phyloP scores from a whole-genome alignment of 2,797 vertebrate genomes.

The Kryptolebias ocellatus region DNA sequence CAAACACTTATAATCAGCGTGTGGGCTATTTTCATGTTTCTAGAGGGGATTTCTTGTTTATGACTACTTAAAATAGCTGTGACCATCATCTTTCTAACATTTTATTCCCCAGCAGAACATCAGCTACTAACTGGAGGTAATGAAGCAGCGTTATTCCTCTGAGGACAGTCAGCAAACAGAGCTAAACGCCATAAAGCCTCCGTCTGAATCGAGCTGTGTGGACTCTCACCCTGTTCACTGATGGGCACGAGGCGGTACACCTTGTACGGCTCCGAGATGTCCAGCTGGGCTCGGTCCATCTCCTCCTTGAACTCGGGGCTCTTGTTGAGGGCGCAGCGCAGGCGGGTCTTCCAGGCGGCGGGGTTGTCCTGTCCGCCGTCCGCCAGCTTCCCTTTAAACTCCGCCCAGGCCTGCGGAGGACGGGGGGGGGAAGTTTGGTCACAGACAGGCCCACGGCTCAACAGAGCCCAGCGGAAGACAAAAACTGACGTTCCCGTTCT shows the following conservation, averaged over 20 bases:
- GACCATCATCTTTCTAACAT: too few species aligned
- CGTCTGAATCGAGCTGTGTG: too few species aligned
- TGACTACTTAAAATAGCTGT: too few species aligned
- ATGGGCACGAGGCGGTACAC: slow-evolving; percentile 88
- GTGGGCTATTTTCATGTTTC: too few species aligned
- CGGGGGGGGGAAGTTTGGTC: neutral
- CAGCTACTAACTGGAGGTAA: neutral
- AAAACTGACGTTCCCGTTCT: too few species aligned
- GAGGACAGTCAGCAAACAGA: neutral
- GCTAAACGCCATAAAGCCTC: too few species aligned
- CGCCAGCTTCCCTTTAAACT: slow-evolving; percentile 85
- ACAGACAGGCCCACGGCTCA: neutral
- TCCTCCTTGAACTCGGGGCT: slow-evolving; percentile 89
- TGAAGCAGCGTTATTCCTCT: neutral
- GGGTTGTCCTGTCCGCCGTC: slow-evolving; percentile 74
- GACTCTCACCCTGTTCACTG: slow-evolving; percentile 76
- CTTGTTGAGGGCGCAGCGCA: slow-evolving; percentile 93
- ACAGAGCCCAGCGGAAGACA: neutral
- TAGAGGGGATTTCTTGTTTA: too few species aligned
- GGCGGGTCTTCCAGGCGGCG: slow-evolving; percentile 89
- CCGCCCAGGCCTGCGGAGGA: slow-evolving; percentile 85
- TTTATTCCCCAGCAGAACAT: too few species aligned
- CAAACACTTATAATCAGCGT: too few species aligned
- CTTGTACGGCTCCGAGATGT: slow-evolving; percentile 91
- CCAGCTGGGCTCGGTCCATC: slow-evolving; percentile 83